These are phyloP conservation scores for Anthoscopus minutus DNA, from an alignment of 2,113 vertebrate species.

Conservation along the genomic window DNA sequence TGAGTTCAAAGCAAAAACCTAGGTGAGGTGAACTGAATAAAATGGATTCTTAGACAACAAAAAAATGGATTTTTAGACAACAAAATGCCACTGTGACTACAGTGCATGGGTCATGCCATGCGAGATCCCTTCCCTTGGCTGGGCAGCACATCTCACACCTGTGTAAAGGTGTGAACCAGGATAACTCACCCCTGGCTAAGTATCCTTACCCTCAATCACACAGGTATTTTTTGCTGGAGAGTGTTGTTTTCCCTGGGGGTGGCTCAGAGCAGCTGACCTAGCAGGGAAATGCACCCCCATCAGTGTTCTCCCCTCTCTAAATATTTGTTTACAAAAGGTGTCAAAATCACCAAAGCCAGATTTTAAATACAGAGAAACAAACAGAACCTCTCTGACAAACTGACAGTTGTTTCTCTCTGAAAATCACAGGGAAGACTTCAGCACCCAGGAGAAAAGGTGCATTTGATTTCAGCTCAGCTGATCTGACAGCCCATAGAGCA, in stretches of 20 bases:
- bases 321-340: neutral
- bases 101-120: accelerated
- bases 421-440: neutral
- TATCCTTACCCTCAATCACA: neutral
- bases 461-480: neutral
- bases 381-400: neutral
- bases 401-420: neutral
- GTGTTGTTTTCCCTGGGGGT: neutral
- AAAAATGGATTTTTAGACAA: neutral
- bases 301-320: neutral
- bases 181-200: neutral
- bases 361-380: neutral
- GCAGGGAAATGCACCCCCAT: neutral
- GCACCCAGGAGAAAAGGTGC: neutral
- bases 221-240: neutral
- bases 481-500: neutral
- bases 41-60: neutral
- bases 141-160: neutral
- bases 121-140: accelerated
- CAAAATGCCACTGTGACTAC: neutral
- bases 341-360: neutral
- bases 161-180: neutral
- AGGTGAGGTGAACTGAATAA: neutral
- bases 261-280: neutral
- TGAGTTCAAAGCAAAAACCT: neutral